Evolutionary conservation across 2,797 vertebrate genomes (phyloP).

Genomic region (Bradypodion pumilum): DNA sequence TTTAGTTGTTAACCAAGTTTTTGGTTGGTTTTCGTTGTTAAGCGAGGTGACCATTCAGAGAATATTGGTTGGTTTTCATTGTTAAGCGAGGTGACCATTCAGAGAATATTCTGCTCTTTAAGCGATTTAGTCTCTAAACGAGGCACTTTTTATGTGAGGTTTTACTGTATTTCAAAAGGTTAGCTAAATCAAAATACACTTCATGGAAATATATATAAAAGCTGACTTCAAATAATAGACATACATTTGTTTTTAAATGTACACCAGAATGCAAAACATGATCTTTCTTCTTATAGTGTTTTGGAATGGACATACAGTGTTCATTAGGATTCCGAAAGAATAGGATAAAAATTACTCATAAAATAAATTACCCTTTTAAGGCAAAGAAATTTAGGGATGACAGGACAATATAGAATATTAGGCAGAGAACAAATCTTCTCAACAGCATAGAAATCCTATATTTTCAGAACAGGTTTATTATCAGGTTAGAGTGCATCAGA

Average conservation of each 20-base stretch:
- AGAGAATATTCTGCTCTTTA: no score
- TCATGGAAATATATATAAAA: conserved; percentile 8
- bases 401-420: conserved; percentile 3
- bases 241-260: not conserved
- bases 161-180: conserved; percentile 27
- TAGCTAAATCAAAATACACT: not conserved
- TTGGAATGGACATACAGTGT: not conserved
- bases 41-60: no score
- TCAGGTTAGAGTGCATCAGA: not conserved
- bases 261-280: not conserved
- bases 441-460: not conserved
- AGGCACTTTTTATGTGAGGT: no score
- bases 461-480: not conserved
- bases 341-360: not conserved
- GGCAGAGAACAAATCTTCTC: not conserved
- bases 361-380: not conserved
- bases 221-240: not conserved
- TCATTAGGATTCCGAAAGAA: not conserved
- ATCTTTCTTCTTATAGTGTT: not conserved
- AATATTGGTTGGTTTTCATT: no score
- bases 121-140: no score
- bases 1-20: no score
- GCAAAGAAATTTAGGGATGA: not conserved
- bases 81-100: no score
- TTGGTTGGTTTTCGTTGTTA: no score